Conservation (phyloP, 2,888 invertebrate genomes). For the Xanthia togata region DNA sequence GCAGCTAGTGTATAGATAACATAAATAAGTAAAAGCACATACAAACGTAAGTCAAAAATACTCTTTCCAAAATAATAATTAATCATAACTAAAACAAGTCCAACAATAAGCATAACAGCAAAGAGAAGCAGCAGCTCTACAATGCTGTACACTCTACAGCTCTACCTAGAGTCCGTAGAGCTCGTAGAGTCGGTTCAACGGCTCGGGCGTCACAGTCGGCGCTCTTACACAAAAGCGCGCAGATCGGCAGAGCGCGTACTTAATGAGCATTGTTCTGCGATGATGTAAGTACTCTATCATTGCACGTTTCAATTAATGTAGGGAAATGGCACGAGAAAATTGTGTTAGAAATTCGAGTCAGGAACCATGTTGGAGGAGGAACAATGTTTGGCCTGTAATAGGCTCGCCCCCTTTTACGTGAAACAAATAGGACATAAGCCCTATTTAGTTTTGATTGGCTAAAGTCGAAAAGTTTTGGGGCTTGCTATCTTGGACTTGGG, state of each 20-base stretch:
- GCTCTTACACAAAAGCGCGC: constrained; percentile 58
- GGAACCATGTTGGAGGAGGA: no score
- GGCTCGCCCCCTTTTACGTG: no score
- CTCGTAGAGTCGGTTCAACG: constrained; percentile 49
- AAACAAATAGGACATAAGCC: no score
- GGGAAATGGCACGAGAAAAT: neutral
- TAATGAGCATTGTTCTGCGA: constrained; percentile 49
- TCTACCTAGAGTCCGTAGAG: constrained; percentile 29
- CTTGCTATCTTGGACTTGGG: neutral
- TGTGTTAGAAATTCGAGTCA: neutral
- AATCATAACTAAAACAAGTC: constrained; percentile 1
- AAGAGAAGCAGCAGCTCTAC: constrained; percentile 32
- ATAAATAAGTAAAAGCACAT: neutral
- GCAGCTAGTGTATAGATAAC: no score
- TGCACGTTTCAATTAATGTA: constrained; percentile 45
- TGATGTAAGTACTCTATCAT: constrained; percentile 38
- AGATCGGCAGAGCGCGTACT: constrained; percentile 49
- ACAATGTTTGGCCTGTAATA: neutral
- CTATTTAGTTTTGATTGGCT: no score
- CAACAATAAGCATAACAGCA: constrained; percentile 19
- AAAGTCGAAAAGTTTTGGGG: neutral
- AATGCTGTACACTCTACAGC: constrained; percentile 12
- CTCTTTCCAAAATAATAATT: neutral
- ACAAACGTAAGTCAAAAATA: no score
- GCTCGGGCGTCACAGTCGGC: constrained; percentile 58